These are phyloP conservation scores for Drosophila pectinifera DNA, from an alignment of 1,140 invertebrate genomes.

Conservation along the genomic window DNA sequence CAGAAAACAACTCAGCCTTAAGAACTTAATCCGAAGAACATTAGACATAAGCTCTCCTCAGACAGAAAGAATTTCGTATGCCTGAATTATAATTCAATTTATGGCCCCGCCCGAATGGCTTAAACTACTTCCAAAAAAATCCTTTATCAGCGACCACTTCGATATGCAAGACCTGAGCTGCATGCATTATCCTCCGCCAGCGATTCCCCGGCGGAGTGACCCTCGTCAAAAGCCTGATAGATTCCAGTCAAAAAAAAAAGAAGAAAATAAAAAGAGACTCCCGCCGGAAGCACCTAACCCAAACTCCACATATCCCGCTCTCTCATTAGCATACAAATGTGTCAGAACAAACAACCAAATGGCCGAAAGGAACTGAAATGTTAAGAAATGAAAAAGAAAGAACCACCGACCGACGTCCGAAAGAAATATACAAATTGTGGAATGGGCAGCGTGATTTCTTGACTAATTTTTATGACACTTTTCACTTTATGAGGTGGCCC, in stretches of 20 bases:
- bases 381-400: conserved; percentile 25
- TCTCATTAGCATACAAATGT: conserved; percentile 80
- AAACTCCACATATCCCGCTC: conserved; percentile 24
- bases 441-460: conserved; percentile 74
- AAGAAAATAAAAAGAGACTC: conserved; percentile 32
- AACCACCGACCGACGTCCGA: conserved; percentile 9
- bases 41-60: conserved; percentile 30
- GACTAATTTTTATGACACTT: conserved; percentile 84
- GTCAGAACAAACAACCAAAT: conserved; percentile 79
- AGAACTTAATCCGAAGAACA: conserved; percentile 44
- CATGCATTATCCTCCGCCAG: conserved; percentile 48
- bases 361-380: conserved; percentile 48
- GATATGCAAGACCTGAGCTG: conserved; percentile 53
- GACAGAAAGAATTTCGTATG: conserved; percentile 30
- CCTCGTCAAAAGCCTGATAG: conserved; percentile 53
- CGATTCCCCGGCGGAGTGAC: conserved; percentile 21
- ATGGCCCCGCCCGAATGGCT: conserved; percentile 30
- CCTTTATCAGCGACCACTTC: conserved; percentile 52
- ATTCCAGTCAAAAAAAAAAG: conserved; percentile 37
- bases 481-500: conserved; percentile 71
- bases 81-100: conserved; percentile 57
- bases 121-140: conserved; percentile 40
- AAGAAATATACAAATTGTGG: conserved; percentile 25
- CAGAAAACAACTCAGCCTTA: not conserved
- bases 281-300: conserved; percentile 65